phyloP scores from a whole-genome alignment of 2,113 vertebrate genomes.

The Catharus bicknelli region DNA sequence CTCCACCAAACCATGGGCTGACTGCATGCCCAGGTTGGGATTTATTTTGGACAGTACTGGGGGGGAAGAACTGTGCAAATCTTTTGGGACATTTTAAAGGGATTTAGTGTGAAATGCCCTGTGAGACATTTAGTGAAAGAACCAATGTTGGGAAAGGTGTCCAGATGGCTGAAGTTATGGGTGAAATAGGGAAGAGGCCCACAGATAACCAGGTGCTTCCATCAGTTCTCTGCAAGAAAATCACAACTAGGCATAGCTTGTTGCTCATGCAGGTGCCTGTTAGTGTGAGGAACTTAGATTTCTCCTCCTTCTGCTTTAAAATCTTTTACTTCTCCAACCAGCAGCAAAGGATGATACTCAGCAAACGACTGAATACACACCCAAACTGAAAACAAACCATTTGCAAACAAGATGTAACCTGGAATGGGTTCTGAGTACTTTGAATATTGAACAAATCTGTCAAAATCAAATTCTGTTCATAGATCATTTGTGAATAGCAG shows the following conservation, averaged over 20 bases:
- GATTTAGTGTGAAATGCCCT: background rate
- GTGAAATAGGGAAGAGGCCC: background rate
- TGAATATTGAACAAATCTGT: slow-evolving; percentile 47
- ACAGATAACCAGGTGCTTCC: background rate
- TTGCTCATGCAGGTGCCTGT: background rate
- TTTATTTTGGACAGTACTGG: fast-evolving
- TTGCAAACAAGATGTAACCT: slow-evolving; percentile 18
- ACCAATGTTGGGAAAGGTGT: background rate
- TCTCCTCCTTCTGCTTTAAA: background rate
- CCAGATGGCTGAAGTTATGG: fast-evolving
- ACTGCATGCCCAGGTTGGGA: fast-evolving
- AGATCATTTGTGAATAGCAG: slow-evolving; percentile 23
- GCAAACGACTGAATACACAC: background rate
- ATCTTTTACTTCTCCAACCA: background rate
- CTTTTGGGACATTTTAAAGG: background rate
- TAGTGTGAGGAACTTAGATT: background rate
- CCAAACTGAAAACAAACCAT: background rate
- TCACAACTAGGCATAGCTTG: background rate
- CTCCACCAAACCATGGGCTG: background rate
- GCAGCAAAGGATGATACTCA: background rate
- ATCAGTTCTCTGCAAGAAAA: background rate
- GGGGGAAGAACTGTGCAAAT: background rate
- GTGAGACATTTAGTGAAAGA: background rate
- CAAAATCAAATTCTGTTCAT: slow-evolving; percentile 34
- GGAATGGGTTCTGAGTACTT: slow-evolving; percentile 4